Base-by-base conservation (phyloP, 2,113 vertebrate species). In the Hystrix brachyura region DNA sequence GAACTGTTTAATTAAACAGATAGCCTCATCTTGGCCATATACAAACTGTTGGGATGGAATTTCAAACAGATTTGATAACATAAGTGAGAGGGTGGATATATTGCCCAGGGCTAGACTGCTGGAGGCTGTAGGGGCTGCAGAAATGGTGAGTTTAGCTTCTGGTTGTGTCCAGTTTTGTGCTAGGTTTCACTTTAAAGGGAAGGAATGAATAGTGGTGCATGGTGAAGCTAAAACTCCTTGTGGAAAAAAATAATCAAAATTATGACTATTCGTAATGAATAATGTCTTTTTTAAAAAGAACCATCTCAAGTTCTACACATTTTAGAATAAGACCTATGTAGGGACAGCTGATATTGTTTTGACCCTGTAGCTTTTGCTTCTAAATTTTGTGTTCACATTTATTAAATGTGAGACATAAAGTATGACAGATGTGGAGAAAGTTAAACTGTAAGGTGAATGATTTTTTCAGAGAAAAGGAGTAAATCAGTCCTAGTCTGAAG, bases 1-100 rank as follows among this genome's bases (percentile, higher is more conserved):
- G 15, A 65, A 57, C 59, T 86, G 23, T 80, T 88, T 82, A n/a
- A 90, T 93, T 90, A 88, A 94, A 74, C 53, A 85, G 43, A 67
- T 0, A 23, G 15, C 21, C 71, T 78, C 11, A 2, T 88, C 85
- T 94, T 94, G 88, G 78, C 71, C 29, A 34, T 86, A 25, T 8
- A 48, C 32, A 89, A 74, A 87, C 53, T n/a, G 17, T 7, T 19
- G 55, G 74, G n/a, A 83, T 48, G 38, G 78, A 64, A 71, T 88
- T 76, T 90, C 74, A 83, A 96, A 91, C 55, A 81, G 51, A 78
- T 69, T 55, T 82, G 81, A 76, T 91, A 94, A 83, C 43, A 60
- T 48, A 48, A 78, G 71, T 78, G 25, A 57, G 80, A 65, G 7
- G 29, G 23, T 79, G 55, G 43, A 46, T 89, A 18, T 51, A n/a